phyloP scores from a whole-genome alignment of 2,888 invertebrate species.

The Heteromyza rotundicornis region DNA sequence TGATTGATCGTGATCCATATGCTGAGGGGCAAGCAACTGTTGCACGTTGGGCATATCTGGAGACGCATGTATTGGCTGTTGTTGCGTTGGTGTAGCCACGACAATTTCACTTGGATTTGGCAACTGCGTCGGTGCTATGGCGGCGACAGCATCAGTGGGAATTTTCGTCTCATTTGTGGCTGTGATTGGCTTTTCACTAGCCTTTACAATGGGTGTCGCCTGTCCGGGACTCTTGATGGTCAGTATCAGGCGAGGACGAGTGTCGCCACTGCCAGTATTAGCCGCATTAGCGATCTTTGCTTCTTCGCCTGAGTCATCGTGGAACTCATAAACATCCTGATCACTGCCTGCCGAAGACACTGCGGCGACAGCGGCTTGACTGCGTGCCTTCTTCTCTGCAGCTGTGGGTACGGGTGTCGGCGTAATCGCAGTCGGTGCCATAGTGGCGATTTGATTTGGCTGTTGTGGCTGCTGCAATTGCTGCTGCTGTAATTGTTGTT shows the following conservation, averaged over 20 bases:
- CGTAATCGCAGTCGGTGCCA: constrained; percentile 9
- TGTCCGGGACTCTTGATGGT: constrained; percentile 75
- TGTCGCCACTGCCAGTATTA: constrained; percentile 19
- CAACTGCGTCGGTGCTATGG: neutral
- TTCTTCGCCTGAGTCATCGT: constrained; percentile 87
- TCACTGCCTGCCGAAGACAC: constrained; percentile 33
- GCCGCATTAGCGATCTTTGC: constrained; percentile 49
- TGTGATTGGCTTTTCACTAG: constrained; percentile 35
- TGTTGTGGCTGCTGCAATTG: constrained; percentile 21
- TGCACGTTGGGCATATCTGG: neutral
- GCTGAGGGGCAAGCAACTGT: neutral
- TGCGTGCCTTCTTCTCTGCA: constrained; percentile 59
- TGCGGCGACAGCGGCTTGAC: constrained; percentile 35
- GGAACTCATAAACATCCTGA: constrained; percentile 88
- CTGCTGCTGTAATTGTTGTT: constrained; percentile 23
- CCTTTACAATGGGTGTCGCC: constrained; percentile 36
- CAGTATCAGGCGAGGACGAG: constrained; percentile 76
- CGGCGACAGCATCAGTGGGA: neutral
- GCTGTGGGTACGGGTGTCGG: constrained; percentile 34
- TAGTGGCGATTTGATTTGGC: neutral
- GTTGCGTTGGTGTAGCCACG: constrained; percentile 17
- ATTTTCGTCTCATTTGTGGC: constrained; percentile 8
- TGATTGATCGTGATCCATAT: neutral
- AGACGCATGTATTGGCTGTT: constrained; percentile 46
- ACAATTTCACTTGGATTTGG: constrained; percentile 31